Evolutionary conservation across 2,797 vertebrate genomes (phyloP).

Genomic region (Rhinatrema bivittatum): DNA sequence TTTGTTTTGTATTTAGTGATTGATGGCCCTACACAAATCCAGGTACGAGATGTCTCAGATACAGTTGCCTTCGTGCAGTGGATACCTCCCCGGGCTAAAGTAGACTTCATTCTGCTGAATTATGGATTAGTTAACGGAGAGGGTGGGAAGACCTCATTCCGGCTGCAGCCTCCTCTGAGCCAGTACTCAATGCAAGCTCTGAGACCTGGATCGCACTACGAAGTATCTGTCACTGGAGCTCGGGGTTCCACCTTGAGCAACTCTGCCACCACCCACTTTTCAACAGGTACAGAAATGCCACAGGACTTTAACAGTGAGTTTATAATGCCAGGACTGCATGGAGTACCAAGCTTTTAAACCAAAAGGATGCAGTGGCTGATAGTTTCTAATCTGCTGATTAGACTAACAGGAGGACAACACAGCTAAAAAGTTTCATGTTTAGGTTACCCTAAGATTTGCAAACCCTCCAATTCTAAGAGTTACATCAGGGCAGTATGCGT

Average conservation of each 20-base stretch:
- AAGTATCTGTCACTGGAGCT: conserved; percentile 75
- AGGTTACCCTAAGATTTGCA: too few relatives aligned
- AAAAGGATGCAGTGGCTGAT: too few relatives aligned
- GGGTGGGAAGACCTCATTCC: conserved; percentile 82
- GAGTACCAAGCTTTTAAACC: too few relatives aligned
- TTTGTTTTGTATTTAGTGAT: conserved; percentile 63
- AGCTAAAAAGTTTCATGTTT: too few relatives aligned
- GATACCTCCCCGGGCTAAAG: conserved; percentile 80
- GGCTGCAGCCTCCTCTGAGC: conserved; percentile 87
- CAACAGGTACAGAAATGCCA: conserved; percentile 66
- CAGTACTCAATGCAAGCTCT: conserved; percentile 91
- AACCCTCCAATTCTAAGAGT: too few relatives aligned
- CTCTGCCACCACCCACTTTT: conserved; percentile 72
- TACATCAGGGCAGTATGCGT: too few relatives aligned
- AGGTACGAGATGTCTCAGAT: conserved; percentile 88
- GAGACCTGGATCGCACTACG: conserved; percentile 78
- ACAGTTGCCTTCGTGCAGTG: conserved; percentile 95
- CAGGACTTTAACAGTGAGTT: too few relatives aligned
- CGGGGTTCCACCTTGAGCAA: conserved; percentile 79
- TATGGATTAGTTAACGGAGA: conserved; percentile 78
- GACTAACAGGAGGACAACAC: too few relatives aligned
- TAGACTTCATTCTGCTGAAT: conserved; percentile 84
- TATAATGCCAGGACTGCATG: too few relatives aligned
- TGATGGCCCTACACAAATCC: conserved; percentile 82
- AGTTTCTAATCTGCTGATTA: too few relatives aligned